Conservation (phyloP, 2,113 vertebrate species). For the Centropus unirufus region DNA sequence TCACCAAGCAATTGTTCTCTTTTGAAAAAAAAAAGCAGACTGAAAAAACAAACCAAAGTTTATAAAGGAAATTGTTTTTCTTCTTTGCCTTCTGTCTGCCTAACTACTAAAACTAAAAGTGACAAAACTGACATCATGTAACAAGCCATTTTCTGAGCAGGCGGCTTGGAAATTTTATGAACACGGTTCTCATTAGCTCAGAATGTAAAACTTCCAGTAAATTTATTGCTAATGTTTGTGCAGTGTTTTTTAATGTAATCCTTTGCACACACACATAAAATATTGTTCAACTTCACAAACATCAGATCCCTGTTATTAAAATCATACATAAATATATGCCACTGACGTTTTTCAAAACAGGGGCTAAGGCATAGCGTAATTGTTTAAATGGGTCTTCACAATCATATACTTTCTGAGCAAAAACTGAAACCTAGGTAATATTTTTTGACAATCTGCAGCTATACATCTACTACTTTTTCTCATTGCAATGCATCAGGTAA, state of each 20-base stretch:
- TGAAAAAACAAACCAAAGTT: neutral
- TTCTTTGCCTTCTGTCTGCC: constrained; percentile 23
- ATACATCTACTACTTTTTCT: neutral
- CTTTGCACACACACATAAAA: neutral
- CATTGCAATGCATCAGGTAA: neutral
- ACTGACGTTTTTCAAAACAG: neutral
- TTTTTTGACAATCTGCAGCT: neutral
- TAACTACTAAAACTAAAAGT: constrained; percentile 18
- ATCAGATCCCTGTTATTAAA: neutral
- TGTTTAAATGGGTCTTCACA: neutral
- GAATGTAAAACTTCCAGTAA: neutral
- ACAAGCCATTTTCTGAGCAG: constrained; percentile 10
- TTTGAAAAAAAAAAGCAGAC: neutral
- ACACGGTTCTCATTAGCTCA: neutral
- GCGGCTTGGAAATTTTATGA: constrained; percentile 1
- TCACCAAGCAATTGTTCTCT: neutral
- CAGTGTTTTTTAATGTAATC: neutral
- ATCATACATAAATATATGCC: neutral
- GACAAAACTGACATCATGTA: neutral
- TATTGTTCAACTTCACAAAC: neutral
- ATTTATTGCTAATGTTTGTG: neutral
- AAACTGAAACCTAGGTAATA: neutral
- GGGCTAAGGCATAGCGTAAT: neutral
- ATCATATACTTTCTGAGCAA: neutral
- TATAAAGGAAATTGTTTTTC: constrained; percentile 28